Evolutionary conservation across 1,140 invertebrate species (phyloP), one percentile per base, ranked within the genome.

Genomic region (Eumaeus atala): DNA sequence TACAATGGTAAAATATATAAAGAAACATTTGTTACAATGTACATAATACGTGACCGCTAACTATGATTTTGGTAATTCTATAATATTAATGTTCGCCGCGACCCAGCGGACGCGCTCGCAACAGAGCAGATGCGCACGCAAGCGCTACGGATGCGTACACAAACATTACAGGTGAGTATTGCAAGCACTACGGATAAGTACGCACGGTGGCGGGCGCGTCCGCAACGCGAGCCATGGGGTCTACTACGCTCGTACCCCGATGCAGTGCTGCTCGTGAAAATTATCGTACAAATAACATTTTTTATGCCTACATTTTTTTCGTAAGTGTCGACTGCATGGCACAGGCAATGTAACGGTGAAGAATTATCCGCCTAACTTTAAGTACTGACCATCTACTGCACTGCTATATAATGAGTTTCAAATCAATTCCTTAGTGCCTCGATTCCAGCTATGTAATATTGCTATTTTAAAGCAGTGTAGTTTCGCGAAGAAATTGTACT

Each of bases 1-100:
- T 86, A 86, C 81, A 86, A 86, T 84, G 81, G 77, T 86, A 84
- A 84, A 84, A 84, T 82, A 80, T 79, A 76, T 82, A 80, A 80
- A 78, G 77, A 64, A 28, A 28, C 21, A 67, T 75, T 80, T 71
- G 74, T 82, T 84, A 82, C 77, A 87, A 87, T 84, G 67, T 84
- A 84, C 81, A 86, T 83, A 86, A 84, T 86, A 86, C 74, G 83
- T 82, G 83, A 77, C 72, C 72, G 67, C 76, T 86, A 86, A 77
- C 81, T 86, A 86, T 74, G 63, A 74, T 78, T 84, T 86, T 86
- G 81, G 83, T 84, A 84, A 77, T 83, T 82, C 76, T 83, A 84
- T 85, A 75, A 68, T 67, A 72, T 78, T 72, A 71, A 72, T 50
- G 40, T 38, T 21, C 16, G 37, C 40, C 21, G 37, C 14, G 38